A percentile compares a stretch with the other conserved stretches of the same genome.
Conservation (phyloP, 2,888 invertebrate genomes). For the Hedya salicella region DNA sequence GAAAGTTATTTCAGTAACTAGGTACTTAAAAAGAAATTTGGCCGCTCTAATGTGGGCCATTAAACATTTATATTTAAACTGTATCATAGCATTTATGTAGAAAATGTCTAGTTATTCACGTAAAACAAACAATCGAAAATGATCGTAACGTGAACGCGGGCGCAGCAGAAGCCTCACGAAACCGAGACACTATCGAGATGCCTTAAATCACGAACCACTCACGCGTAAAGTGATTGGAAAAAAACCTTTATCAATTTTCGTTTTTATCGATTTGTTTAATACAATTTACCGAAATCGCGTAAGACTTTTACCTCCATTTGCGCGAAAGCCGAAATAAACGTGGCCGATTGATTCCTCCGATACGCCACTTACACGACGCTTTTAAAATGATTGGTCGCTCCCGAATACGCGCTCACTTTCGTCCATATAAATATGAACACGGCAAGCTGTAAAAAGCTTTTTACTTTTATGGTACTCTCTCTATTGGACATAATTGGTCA, state of each 20-base stretch:
- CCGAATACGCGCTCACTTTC: slow-evolving; percentile 48
- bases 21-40: neutral
- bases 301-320: slow-evolving; percentile 72
- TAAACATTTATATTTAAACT: neutral
- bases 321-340: slow-evolving; percentile 60
- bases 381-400: slow-evolving; percentile 54
- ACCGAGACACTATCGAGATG: slow-evolving; percentile 57
- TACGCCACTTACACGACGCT: slow-evolving; percentile 51
- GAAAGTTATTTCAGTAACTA: neutral
- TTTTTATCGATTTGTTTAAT: slow-evolving; percentile 71
- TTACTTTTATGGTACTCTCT: slow-evolving; percentile 42
- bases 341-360: slow-evolving; percentile 48
- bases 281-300: slow-evolving; percentile 70
- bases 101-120: slow-evolving; percentile 31
- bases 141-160: slow-evolving; percentile 55
- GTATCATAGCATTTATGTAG: neutral
- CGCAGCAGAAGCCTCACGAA: slow-evolving; percentile 52
- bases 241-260: slow-evolving; percentile 61
- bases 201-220: slow-evolving; percentile 76
- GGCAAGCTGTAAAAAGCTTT: slow-evolving; percentile 40
- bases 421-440: slow-evolving; percentile 48
- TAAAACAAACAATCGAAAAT: slow-evolving; percentile 55
- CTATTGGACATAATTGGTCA: slow-evolving; percentile 35
- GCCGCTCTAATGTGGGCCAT: neutral
- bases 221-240: slow-evolving; percentile 74